Evolutionary conservation across 2,888 invertebrate species (phyloP), one percentile per base, ranked within the genome.

Genomic region (Seira sanloemensis): DNA sequence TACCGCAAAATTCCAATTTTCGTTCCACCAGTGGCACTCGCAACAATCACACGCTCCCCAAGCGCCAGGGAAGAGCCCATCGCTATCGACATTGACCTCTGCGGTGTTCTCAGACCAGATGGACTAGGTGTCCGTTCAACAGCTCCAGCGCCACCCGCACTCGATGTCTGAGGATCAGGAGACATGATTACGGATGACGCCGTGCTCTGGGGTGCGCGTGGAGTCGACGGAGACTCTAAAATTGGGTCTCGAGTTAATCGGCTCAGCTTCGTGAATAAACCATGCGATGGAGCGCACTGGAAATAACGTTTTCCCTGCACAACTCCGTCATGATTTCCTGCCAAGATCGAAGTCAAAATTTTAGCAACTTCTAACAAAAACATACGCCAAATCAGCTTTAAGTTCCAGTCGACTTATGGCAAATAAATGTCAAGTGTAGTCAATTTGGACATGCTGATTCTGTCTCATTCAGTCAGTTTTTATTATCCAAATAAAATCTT

Each of bases 291-390:
- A 90, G 97, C 95, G 91, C 98, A 98, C 91, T 97, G 97, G 92
- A 98, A 98, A 92, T 98, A 98, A 71, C 96, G 94, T 77, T 94
- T 94, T 75, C 97, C 97, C 78, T 96, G 96, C 86, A 98, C 98
- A 37, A 97, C 96, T 25, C 98, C 98, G 91, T 98, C 98, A 91
- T 98, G 98, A 93, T 98, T 98, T 89, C 98, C 98, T 96, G 91
- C 86, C 92, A 67, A 91, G 37, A 37, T 37, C 78, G 46, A 16
- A 80, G 23, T 72, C 46, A 4, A 62, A 67, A 23, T 37, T 24
- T 67, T 37, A 67, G 26, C 9, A 18, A 62, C n/a, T 16, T n/a
- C 65, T 65, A 25, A 12, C 66, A 66, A 19, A 66, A 4, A 66
- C n/a, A n/a, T n/a, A n/a, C n/a, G n/a, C n/a, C n/a, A n/a, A n/a